Conservation (phyloP, 2,888 invertebrate species). For the Deilephila elpenor region DNA sequence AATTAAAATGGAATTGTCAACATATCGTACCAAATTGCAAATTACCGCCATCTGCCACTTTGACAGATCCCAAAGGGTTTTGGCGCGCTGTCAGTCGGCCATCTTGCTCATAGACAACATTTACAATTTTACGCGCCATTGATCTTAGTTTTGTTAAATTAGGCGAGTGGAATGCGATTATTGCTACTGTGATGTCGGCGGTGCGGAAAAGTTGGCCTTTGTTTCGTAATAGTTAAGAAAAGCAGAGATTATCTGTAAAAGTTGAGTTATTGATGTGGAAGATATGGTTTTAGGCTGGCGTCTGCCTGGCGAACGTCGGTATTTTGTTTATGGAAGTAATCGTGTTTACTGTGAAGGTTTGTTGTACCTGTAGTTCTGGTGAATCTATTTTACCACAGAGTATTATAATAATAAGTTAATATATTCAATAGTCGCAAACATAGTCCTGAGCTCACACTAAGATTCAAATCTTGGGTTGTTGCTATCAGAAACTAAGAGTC, state of each 20-base stretch:
- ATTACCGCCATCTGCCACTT: constrained; percentile 77
- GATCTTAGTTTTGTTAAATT: constrained; percentile 74
- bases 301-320: background rate
- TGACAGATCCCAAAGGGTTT: constrained; percentile 81
- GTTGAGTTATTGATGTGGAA: constrained; percentile 29
- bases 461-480: no score
- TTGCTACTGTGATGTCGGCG: constrained; percentile 43
- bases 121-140: constrained; percentile 81
- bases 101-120: constrained; percentile 75
- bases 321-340: background rate
- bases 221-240: constrained; percentile 15
- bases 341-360: no score
- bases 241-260: constrained; percentile 25
- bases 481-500: no score
- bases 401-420: no score
- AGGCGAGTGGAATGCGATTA: constrained; percentile 66
- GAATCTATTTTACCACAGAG: no score
- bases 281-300: constrained; percentile 40
- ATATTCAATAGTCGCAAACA: no score
- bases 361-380: no score
- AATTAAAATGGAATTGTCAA: constrained; percentile 76
- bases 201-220: constrained; percentile 20
- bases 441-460: no score
- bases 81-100: constrained; percentile 75
- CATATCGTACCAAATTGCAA: constrained; percentile 67